Conservation (phyloP, 2,888 invertebrate genomes). For the Teleogryllus oceanicus region DNA sequence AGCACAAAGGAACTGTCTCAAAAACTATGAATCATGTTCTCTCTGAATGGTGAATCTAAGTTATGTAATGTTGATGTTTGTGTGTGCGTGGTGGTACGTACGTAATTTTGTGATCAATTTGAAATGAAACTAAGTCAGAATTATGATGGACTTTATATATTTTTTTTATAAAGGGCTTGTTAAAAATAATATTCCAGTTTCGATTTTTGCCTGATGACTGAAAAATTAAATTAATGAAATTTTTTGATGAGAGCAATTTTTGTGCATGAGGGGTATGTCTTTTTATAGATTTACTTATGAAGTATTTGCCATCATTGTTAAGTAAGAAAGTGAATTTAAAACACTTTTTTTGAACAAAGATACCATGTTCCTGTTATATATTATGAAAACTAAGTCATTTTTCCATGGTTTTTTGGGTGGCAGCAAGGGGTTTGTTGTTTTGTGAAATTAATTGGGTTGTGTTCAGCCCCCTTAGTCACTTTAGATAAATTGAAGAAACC, state of each 20-base stretch:
- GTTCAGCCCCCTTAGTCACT: constrained; percentile 25
- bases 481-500: constrained; percentile 12
- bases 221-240: constrained; percentile 26
- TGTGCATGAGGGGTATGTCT: constrained; percentile 30
- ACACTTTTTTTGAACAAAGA: constrained; percentile 37
- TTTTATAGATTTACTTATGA: constrained; percentile 34
- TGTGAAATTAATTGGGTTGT: constrained; percentile 19
- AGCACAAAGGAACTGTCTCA: constrained; percentile 18
- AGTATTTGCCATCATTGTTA: constrained; percentile 36
- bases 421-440: constrained; percentile 21
- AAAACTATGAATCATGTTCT: constrained; percentile 21
- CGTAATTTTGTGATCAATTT: constrained; percentile 36
- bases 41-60: constrained; percentile 29
- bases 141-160: constrained; percentile 31
- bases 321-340: constrained; percentile 29
- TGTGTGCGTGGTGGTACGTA: constrained; percentile 32
- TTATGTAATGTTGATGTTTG: constrained; percentile 26
- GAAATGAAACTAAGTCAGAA: constrained; percentile 38
- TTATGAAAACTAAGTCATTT: constrained; percentile 39
- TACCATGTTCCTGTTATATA: constrained; percentile 38
- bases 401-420: constrained; percentile 34
- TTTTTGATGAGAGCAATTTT: constrained; percentile 31
- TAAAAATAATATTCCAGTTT: constrained; percentile 28
- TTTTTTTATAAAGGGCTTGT: constrained; percentile 32
- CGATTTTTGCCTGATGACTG: constrained; percentile 32